Conservation (phyloP, 2,888 invertebrate species). For the Tryphoninae sp. region DNA sequence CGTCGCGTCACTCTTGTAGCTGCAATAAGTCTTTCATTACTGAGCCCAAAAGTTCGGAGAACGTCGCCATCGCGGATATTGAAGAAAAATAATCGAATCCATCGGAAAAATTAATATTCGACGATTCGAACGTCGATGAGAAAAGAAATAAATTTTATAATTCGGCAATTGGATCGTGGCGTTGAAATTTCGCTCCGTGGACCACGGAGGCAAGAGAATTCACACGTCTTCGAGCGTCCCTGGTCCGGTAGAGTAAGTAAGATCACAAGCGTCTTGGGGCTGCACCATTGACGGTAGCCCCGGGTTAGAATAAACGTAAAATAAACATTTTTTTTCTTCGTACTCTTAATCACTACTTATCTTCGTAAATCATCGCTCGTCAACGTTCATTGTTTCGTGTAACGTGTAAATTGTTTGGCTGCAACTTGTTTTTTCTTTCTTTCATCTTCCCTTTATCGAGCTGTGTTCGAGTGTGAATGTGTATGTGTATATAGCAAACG, state of each 20-base stretch:
- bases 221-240: constrained; percentile 74
- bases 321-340: constrained; percentile 60
- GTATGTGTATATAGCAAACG: constrained; percentile 60
- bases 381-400: constrained; percentile 18
- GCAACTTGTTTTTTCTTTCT: constrained; percentile 23
- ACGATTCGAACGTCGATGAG: not conserved
- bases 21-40: constrained; percentile 77
- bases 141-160: constrained; percentile 21
- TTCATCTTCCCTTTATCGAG: not conserved
- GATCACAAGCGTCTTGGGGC: constrained; percentile 79
- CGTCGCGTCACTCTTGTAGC: constrained; percentile 76
- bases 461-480: constrained; percentile 30
- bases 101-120: not conserved
- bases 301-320: constrained; percentile 77
- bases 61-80: constrained; percentile 54
- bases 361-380: constrained; percentile 27
- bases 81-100: not conserved
- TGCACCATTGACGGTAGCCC: constrained; percentile 66
- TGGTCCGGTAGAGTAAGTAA: constrained; percentile 70
- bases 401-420: constrained; percentile 54
- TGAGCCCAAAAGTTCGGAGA: constrained; percentile 77
- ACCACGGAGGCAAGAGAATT: constrained; percentile 74
- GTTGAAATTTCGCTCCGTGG: constrained; percentile 75
- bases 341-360: constrained; percentile 28
- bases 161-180: constrained; percentile 71